A percentile compares a stretch with the other conserved stretches of the same genome.
These are phyloP conservation scores for Rotaria magnacalcarata DNA, from an alignment of 2,888 invertebrate species.

Conservation along the genomic window DNA sequence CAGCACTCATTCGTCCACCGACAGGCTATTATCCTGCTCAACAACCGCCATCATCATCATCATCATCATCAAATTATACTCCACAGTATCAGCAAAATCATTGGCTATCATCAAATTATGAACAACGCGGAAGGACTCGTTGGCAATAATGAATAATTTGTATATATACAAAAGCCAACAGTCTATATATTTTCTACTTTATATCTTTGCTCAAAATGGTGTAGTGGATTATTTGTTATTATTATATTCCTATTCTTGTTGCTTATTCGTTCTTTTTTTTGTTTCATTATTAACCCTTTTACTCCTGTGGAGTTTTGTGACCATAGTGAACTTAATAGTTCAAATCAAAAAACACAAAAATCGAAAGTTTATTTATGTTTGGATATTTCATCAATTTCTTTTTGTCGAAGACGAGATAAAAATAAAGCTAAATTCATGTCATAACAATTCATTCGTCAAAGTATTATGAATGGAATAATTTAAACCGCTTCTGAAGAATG, in stretches of 20 bases:
- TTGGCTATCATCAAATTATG: slow-evolving; percentile 8
- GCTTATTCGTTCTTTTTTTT: background rate
- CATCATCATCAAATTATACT: background rate
- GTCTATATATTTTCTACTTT: background rate
- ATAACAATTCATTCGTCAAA: too few species aligned
- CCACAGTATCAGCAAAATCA: background rate
- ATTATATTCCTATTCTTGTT: background rate
- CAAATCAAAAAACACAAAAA: background rate
- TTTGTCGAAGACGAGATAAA: background rate
- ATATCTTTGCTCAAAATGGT: background rate
- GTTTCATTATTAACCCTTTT: background rate
- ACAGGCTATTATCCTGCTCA: background rate
- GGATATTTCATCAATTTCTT: background rate
- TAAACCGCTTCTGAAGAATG: too few species aligned
- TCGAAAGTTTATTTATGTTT: background rate
- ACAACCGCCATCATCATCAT: background rate
- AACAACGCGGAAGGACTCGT: background rate
- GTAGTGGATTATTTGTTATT: background rate
- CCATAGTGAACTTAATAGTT: background rate
- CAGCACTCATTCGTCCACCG: background rate
- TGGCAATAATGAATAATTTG: background rate
- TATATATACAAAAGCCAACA: background rate
- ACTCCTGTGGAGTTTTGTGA: background rate
- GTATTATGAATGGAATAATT: too few species aligned
- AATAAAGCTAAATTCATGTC: background rate